phyloP scores from a whole-genome alignment of 2,113 vertebrate species.

The Mola mola region DNA sequence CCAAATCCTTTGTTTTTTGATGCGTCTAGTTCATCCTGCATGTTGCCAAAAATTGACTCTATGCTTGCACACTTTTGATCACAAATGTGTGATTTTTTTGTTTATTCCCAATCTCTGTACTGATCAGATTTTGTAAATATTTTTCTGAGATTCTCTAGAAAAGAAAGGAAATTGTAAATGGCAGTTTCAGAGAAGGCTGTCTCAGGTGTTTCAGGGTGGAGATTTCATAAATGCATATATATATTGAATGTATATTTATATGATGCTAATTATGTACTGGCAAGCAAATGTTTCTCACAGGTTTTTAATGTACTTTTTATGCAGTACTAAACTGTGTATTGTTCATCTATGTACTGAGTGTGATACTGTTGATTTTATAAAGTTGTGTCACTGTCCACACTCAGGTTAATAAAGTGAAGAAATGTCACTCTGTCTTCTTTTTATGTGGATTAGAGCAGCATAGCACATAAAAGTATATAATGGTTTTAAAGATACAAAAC shows the following conservation, averaged over 20 bases:
- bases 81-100: constrained; percentile 73
- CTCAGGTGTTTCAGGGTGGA: constrained; percentile 8
- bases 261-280: constrained; percentile 82
- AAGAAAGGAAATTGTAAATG: constrained; percentile 11
- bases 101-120: constrained; percentile 45
- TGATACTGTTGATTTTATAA: constrained; percentile 83
- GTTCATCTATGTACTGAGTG: constrained; percentile 74
- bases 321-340: constrained; percentile 77
- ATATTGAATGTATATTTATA: constrained; percentile 94
- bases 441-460: not conserved
- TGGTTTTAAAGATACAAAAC: no score
- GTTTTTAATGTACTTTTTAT: constrained; percentile 77
- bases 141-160: constrained; percentile 38
- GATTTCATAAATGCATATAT: constrained; percentile 72
- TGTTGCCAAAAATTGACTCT: constrained; percentile 75
- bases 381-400: constrained; percentile 84
- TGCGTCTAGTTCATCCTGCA: constrained; percentile 76
- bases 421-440: constrained; percentile 8
- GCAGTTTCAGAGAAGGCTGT: constrained; percentile 43
- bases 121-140: constrained; percentile 67
- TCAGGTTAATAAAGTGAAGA: constrained; percentile 86
- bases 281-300: constrained; percentile 63
- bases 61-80: constrained; percentile 74
- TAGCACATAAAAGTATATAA: not conserved
- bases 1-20: constrained; percentile 38